Percentiles rank a stretch among this genome's conserved stretches.
Evolutionary conservation across 2,888 invertebrate species (phyloP).

Genomic region (Cataglyphis livida): DNA sequence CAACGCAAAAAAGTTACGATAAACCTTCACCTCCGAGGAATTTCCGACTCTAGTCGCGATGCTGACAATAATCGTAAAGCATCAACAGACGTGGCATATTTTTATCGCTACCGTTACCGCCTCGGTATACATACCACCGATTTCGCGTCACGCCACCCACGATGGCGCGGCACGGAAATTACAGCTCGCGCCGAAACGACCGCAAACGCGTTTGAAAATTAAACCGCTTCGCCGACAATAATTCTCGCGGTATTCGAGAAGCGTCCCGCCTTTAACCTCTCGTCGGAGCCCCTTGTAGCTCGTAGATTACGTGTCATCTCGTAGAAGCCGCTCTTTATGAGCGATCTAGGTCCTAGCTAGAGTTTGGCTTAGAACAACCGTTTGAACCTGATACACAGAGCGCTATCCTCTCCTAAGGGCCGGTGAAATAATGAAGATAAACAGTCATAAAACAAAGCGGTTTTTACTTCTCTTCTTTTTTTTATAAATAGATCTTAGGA

Average conservation of each 20-base stretch:
- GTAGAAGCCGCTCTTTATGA: conserved; percentile 42
- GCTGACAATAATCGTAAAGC: conserved; percentile 50
- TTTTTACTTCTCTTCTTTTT: neutral
- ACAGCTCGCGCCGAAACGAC: conserved; percentile 54
- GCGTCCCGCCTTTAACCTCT: conserved; percentile 51
- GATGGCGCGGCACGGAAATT: conserved; percentile 53
- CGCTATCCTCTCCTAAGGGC: conserved; percentile 3
- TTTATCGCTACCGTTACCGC: conserved; percentile 55
- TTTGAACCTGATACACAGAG: conserved; percentile 33
- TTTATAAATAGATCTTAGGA: conserved; percentile 5
- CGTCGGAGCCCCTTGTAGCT: conserved; percentile 35
- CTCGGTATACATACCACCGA: conserved; percentile 42
- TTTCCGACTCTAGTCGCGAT: conserved; percentile 46
- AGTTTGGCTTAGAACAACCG: conserved; percentile 13
- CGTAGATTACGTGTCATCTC: conserved; percentile 53
- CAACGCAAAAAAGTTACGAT: conserved; percentile 10
- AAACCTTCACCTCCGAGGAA: conserved; percentile 17
- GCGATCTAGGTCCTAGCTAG: conserved; percentile 28
- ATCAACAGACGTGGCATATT: conserved; percentile 45
- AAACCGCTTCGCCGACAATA: conserved; percentile 57
- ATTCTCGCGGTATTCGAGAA: conserved; percentile 56
- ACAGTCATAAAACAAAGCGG: conserved; percentile 6
- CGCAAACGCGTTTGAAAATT: conserved; percentile 61
- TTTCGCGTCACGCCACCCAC: conserved; percentile 60
- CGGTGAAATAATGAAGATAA: conserved; percentile 21